Percentiles rank a stretch among this genome's conserved stretches.
Conservation (phyloP, 2,113 vertebrate genomes). For the Thamnaconus septentrionalis region DNA sequence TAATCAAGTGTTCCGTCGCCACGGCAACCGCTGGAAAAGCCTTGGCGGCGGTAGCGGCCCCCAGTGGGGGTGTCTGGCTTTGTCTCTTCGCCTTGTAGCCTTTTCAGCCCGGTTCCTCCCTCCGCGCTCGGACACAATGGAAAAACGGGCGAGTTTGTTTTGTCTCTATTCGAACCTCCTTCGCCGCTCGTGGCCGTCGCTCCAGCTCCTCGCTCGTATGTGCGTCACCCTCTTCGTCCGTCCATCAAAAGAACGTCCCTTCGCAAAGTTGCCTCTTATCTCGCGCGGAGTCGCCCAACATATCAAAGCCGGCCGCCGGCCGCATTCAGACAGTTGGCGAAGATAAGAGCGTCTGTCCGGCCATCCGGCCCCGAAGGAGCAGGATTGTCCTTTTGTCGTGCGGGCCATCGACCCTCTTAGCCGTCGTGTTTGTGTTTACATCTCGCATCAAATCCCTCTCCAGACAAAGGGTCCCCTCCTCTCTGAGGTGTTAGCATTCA, state of each 20-base stretch:
- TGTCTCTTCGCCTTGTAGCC: slow-evolving; percentile 13
- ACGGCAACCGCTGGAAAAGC: slow-evolving; percentile 63
- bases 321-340: slow-evolving; percentile 36
- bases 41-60: slow-evolving; percentile 31
- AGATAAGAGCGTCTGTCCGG: slow-evolving; percentile 35
- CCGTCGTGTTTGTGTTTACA: slow-evolving; percentile 35
- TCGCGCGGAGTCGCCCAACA: slow-evolving; percentile 46
- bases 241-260: slow-evolving; percentile 28
- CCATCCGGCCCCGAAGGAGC: slow-evolving; percentile 18
- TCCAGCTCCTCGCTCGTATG: slow-evolving; percentile 14
- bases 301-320: slow-evolving; percentile 40
- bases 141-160: slow-evolving; percentile 1
- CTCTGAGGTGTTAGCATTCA: slow-evolving; percentile 47
- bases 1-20: slow-evolving; percentile 61
- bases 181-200: background rate
- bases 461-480: slow-evolving; percentile 47
- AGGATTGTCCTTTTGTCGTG: slow-evolving; percentile 31
- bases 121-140: slow-evolving; percentile 13
- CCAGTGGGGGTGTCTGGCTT: slow-evolving; percentile 38
- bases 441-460: slow-evolving; percentile 40
- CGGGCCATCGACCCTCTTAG: slow-evolving; percentile 16
- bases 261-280: slow-evolving; percentile 5
- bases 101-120: slow-evolving; percentile 10
- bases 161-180: slow-evolving; percentile 21
- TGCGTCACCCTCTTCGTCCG: slow-evolving; percentile 67